Evolutionary conservation across 2,888 invertebrate species (phyloP), one percentile per base, ranked within the genome.

Genomic region (Panzeria rudis): DNA sequence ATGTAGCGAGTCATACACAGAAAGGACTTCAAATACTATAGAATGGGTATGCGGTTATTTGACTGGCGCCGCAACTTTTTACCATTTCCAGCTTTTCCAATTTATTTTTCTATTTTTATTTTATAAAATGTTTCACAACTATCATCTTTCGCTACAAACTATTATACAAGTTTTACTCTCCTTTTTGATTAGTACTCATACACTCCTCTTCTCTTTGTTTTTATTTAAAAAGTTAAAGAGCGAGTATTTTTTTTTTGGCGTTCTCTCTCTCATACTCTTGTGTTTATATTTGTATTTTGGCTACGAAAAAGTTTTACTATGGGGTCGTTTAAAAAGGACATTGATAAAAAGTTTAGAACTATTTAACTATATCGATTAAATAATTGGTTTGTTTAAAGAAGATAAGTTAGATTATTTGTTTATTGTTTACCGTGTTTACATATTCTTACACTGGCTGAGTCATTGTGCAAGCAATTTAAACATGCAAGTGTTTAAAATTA

Each of bases 61-160:
- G 80, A 87, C 88, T 91, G 91, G 90, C 90, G 90, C 91, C 91
- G 88, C 88, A 68, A 84, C 20, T 54, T 69, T 73, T 68, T 15
- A 15, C 64, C 62, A 44, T 44, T 83, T 77, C 17, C 32, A 61
- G n/a, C 7, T 56, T 68, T 77, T 41, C n/a, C 4, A 35, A 38
- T 62, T 56, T 47, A 5, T 72, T 9, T 61, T n/a, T n/a, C n/a
- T n/a, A n/a, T n/a, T n/a, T 23, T 54, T 32, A 35, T 41, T 29
- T 68, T 61, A 56, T 41, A n/a, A 79, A 71, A 52, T 62, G 69
- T 56, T 71, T 66, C 59, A 73, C 29, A 32, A 17, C 8, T 80
- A 72, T 59, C 38, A n/a, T 32, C 20, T 69, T 73, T 56, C 44
- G 56, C 25, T 66, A 38, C 6, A 54, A n/a, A 25, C 11, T 73